A percentile compares a stretch with the other conserved stretches of the same genome.
Conservation (phyloP, 2,797 vertebrate genomes). For the Sebastes steindachneri region DNA sequence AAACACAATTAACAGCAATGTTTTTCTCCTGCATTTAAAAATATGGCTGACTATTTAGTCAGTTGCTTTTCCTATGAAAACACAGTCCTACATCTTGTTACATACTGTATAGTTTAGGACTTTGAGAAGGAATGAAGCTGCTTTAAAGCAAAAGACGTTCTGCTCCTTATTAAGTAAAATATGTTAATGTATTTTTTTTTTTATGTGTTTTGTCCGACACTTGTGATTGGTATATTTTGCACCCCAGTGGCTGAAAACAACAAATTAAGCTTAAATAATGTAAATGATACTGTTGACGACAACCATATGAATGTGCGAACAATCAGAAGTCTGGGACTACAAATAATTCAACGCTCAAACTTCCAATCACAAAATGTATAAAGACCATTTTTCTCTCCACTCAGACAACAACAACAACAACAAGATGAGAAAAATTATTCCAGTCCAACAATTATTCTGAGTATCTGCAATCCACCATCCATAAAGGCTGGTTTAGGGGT, state of each 20-base stretch:
- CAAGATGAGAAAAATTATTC: background rate
- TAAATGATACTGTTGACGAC: background rate
- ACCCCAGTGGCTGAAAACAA: background rate
- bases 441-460: background rate
- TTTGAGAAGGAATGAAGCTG: background rate
- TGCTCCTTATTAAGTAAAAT: background rate
- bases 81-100: background rate
- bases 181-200: no score
- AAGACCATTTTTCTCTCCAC: background rate
- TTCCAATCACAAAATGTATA: background rate
- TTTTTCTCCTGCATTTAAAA: background rate
- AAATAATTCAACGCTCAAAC: background rate
- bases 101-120: background rate
- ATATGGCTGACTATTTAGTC: background rate
- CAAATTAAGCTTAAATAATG: background rate
- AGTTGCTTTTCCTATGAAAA: background rate
- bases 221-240: no score
- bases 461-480: background rate
- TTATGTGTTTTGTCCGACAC: no score
- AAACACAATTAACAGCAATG: background rate
- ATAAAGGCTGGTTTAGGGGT: background rate
- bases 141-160: background rate
- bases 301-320: background rate
- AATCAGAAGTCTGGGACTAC: background rate
- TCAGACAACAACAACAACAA: background rate